Base-by-base conservation (phyloP, 1,140 invertebrate species). In the Sycobia sp. region DNA sequence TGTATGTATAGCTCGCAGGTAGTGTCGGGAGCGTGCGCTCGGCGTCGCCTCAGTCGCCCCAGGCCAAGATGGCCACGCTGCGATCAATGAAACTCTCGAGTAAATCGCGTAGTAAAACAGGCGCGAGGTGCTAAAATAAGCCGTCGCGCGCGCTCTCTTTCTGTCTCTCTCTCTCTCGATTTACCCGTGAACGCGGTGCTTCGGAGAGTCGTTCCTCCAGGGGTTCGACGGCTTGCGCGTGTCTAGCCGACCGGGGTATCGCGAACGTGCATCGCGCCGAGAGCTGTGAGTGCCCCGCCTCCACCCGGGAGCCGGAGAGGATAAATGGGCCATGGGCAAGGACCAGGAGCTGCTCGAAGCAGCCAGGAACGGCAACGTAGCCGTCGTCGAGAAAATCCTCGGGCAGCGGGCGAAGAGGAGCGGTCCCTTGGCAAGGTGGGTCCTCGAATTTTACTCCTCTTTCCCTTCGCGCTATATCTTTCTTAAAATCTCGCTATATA, bases 321-420 rank as follows among this genome's bases (percentile, higher is more conserved):
- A 82, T 87, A 85, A 84, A 87, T 87, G 85, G 84, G 83, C 83
- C 82, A 94, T 98, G 94, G 95, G 94, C 76, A 96, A 95, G 84
- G 95, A 97, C 81, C 92, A 96, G 81, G 95, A 97, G 84, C 87
- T 98, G 81, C 86, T 98, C 78, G 94, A 97, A 77, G 96, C 94
- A 72, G 94, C 94, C 67, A 88, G 95, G 73, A 94, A 89, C 83
- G 96, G 95, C 76, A 94, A 96, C 83, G 86, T 90, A 71, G 84
- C 86, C 63, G 87, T 91, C 69, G 93, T 97, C 49, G 94, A 96
- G 81, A 96, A 96, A 84, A 92, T 97, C 75, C 84, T 97, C 67
- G 88, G 86, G 72, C 90, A 92, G 79, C 89, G 92, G 86, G 90
- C 91, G 69, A 95, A 93, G 86, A 91, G 91, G 86, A 92, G 90